Percentiles rank a stretch among this genome's conserved stretches.
Conservation (phyloP, 2,797 vertebrate genomes). For the Schizothorax lantsangensis region DNA sequence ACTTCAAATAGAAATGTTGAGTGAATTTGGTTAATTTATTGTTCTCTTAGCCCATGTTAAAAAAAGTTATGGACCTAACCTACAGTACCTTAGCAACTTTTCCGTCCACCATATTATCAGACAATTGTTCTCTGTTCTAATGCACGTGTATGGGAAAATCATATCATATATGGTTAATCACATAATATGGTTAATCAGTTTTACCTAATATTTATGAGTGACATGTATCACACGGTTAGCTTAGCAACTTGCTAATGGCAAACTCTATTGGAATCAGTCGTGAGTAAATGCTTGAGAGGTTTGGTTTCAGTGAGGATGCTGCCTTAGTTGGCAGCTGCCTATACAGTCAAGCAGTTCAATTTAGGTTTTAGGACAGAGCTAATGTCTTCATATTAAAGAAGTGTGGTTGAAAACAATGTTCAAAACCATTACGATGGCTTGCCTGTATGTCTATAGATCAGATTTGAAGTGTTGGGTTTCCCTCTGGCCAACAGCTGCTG, state of each 20-base stretch:
- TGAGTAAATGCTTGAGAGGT: not conserved
- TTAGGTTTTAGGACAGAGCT: not conserved
- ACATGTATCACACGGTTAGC: not conserved
- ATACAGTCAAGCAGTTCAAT: not conserved
- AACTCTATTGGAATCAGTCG: not conserved
- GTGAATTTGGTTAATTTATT: not conserved
- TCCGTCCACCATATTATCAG: no score
- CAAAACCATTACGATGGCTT: not conserved
- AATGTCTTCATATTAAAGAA: not conserved
- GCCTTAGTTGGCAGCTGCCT: not conserved
- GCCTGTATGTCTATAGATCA: not conserved
- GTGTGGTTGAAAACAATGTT: not conserved
- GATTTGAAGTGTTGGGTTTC: not conserved
- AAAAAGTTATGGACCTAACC: not conserved
- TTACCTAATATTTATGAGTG: not conserved
- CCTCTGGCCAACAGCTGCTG: conserved; percentile 21
- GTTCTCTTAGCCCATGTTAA: no score
- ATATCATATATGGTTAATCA: not conserved
- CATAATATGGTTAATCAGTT: not conserved
- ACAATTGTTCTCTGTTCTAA: not conserved
- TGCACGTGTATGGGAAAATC: not conserved
- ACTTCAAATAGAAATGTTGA: not conserved
- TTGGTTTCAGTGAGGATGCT: not conserved
- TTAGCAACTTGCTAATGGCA: not conserved
- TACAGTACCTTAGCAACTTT: not conserved